Evolutionary conservation across 2,888 invertebrate species (phyloP).

Genomic region (Ophraella communa): DNA sequence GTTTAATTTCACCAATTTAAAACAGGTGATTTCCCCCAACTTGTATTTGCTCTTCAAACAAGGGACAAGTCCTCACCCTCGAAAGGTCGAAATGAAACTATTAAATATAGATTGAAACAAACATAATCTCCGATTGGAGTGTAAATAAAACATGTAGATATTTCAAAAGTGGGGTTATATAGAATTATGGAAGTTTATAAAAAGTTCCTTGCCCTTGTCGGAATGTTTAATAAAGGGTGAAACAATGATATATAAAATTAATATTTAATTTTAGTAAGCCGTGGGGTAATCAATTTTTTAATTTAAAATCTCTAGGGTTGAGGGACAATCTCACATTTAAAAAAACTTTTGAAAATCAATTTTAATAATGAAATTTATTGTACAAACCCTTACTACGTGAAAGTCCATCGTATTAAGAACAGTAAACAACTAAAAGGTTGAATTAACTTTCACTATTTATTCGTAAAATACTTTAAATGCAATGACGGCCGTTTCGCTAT

Average conservation of each 20-base stretch:
- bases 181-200: background rate
- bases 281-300: background rate
- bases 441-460: no score
- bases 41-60: conserved; percentile 17
- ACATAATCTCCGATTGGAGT: conserved; percentile 52
- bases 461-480: no score
- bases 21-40: conserved; percentile 12
- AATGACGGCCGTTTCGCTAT: no score
- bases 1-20: conserved; percentile 1
- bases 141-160: conserved; percentile 49
- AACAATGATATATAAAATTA: background rate
- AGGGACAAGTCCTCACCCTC: conserved; percentile 15
- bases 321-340: no score
- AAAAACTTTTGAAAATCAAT: no score
- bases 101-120: conserved; percentile 56
- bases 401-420: no score
- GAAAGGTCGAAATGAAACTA: conserved; percentile 45
- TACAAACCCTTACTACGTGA: no score
- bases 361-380: no score
- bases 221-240: background rate
- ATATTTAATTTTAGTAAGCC: background rate
- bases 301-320: background rate
- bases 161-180: conserved; percentile 5
- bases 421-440: no score
- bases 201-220: background rate